Conservation (phyloP, 2,797 vertebrate species). For the Lophius americanus region DNA sequence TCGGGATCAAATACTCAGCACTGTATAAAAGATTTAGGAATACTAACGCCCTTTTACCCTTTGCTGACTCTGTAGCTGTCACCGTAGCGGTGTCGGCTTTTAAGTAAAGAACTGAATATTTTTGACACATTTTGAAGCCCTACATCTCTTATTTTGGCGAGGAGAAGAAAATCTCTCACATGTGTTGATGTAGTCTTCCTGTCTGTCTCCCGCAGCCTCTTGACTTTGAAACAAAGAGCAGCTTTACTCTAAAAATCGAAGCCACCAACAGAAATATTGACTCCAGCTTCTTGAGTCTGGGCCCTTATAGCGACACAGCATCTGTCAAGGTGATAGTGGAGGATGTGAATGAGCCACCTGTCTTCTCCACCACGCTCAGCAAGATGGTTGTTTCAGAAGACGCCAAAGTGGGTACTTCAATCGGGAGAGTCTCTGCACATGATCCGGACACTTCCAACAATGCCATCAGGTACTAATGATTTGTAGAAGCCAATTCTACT, state of each 20-base stretch:
- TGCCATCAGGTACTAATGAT: slow-evolving; percentile 84
- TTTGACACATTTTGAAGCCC: not conserved
- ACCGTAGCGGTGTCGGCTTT: not conserved
- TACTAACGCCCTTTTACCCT: slow-evolving; percentile 5
- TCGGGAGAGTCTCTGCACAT: slow-evolving; percentile 90
- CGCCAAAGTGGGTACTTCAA: slow-evolving; percentile 88
- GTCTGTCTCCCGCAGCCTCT: slow-evolving; percentile 80
- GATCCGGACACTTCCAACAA: slow-evolving; percentile 92
- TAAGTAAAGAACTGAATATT: slow-evolving; percentile 1
- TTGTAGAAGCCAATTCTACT: no score
- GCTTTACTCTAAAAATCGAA: slow-evolving; percentile 90
- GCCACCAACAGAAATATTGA: slow-evolving; percentile 93
- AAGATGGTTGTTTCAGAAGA: slow-evolving; percentile 93
- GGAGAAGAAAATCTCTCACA: not conserved
- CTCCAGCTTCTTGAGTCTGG: slow-evolving; percentile 88
- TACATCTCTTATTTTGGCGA: slow-evolving; percentile 11
- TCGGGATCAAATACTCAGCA: slow-evolving; percentile 39
- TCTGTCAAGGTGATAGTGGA: slow-evolving; percentile 91
- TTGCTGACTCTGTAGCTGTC: slow-evolving; percentile 2
- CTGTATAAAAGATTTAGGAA: slow-evolving; percentile 29
- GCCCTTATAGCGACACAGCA: slow-evolving; percentile 91
- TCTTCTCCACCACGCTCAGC: slow-evolving; percentile 85
- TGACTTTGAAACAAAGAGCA: slow-evolving; percentile 92
- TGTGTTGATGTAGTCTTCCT: not conserved
- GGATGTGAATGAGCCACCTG: slow-evolving; percentile 92